Percentiles rank a stretch among this genome's conserved stretches.
Evolutionary conservation across 2,797 vertebrate species (phyloP).

Genomic region (Eulemur coronatus): DNA sequence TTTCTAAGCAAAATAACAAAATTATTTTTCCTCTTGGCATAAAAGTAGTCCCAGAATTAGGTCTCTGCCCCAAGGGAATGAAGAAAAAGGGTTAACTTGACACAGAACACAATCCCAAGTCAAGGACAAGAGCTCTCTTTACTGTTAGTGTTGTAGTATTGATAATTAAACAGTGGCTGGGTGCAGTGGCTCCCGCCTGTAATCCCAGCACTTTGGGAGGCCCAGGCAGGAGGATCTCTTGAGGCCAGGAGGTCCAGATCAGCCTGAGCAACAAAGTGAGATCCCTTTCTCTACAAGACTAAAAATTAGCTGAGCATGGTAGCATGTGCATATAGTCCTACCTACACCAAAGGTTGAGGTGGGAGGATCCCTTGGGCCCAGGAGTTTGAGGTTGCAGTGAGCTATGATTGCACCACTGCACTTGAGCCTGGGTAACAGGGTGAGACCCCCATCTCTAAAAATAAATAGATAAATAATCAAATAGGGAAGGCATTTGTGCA

Average conservation of each 20-base stretch:
- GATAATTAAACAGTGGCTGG: neutral
- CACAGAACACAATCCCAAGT: neutral
- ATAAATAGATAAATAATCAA: neutral
- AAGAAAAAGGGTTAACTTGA: neutral
- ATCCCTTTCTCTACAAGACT: neutral
- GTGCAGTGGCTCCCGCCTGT: neutral
- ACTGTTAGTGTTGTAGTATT: neutral
- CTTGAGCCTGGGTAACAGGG: neutral
- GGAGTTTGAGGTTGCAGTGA: neutral
- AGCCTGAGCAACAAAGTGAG: neutral
- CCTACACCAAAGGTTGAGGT: neutral
- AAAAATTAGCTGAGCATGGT: neutral
- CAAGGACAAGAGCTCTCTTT: neutral
- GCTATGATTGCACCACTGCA: neutral
- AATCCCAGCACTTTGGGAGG: neutral
- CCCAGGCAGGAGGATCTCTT: neutral
- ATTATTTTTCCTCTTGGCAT: neutral
- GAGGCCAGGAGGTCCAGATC: neutral
- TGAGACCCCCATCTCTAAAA: neutral
- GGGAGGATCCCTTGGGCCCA: neutral
- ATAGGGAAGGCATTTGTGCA: neutral
- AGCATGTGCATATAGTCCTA: neutral
- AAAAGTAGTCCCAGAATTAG: neutral
- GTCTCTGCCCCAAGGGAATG: neutral
- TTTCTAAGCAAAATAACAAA: constrained; percentile 2